Conservation (phyloP, 2,888 invertebrate genomes). For the Cheilosia vernalis region DNA sequence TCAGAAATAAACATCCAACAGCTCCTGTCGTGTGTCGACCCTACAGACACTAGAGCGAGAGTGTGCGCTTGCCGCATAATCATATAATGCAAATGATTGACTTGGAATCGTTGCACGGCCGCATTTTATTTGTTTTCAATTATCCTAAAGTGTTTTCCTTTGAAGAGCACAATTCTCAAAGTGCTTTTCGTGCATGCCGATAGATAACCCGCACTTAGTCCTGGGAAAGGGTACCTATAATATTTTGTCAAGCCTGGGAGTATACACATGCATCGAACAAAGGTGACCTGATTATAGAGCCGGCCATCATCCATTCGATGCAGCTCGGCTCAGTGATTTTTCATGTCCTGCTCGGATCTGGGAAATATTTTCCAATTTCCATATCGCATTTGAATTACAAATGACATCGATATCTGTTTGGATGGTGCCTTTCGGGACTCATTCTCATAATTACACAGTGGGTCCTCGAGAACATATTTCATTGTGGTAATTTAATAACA, state of each 20-base stretch:
- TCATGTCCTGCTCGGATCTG: background rate
- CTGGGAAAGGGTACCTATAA: constrained; percentile 5
- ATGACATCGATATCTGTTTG: constrained; percentile 13
- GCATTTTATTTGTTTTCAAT: constrained; percentile 67
- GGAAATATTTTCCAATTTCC: background rate
- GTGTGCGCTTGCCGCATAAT: background rate
- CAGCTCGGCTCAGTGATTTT: background rate
- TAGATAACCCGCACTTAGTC: constrained; percentile 35
- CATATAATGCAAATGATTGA: constrained; percentile 53
- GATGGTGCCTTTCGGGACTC: constrained; percentile 10
- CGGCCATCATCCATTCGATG: background rate
- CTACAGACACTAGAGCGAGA: background rate
- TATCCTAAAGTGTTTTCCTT: constrained; percentile 55
- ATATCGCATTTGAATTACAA: constrained; percentile 47
- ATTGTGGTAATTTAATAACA: constrained; percentile 66
- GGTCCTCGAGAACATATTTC: constrained; percentile 60
- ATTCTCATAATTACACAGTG: constrained; percentile 37
- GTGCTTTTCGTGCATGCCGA: constrained; percentile 28
- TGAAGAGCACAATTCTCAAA: constrained; percentile 40
- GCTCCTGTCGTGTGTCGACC: background rate
- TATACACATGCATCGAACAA: background rate
- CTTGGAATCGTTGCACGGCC: constrained; percentile 48
- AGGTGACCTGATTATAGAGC: constrained; percentile 10
- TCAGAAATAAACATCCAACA: constrained; percentile 32
- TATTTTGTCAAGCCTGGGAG: background rate